Evolutionary conservation across 2,888 invertebrate genomes (phyloP), one percentile per base, ranked within the genome.

Genomic region (Acanthosepion lycidas): DNA sequence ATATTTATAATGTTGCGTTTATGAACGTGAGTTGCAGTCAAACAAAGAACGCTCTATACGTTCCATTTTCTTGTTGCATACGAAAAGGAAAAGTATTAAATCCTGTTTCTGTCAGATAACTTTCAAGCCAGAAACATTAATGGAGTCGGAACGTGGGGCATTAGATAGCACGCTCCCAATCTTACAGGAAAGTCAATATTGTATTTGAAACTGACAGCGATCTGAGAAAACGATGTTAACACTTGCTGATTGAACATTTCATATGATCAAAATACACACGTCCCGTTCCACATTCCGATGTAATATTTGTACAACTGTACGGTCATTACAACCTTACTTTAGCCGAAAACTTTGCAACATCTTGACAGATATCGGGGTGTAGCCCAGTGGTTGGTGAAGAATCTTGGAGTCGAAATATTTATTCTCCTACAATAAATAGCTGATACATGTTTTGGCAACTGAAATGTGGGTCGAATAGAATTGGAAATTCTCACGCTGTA

Each of bases 201-300:
- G 78, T 78, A 78, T 78, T 78, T n/a, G 78, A 78, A 78, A 78
- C 78, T 78, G 78, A 78, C 78, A 78, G 78, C 78, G 15, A n/a
- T 78, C 78, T n/a, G 12, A 78, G n/a, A 78, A 78, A 28, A 78
- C 33, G 15, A 78, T n/a, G 78, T 78, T n/a, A 78, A 33, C n/a
- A n/a, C 78, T n/a, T 33, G 78, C n/a, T n/a, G n/a, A 78, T n/a
- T 78, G n/a, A 78, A 9, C 15, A 78, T 78, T 78, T n/a, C n/a
- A 5, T n/a, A 78, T 78, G 4, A 33, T 33, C n/a, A 78, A 78
- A 78, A 78, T n/a, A 33, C n/a, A n/a, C 78, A 15, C n/a, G 20
- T 64, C 64, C 28, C 28, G 2, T 28, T 64, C 28, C 64, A 64
- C 26, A n/a, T 33, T n/a, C 33, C 5, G 15, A 78, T n/a, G 15